A percentile compares a stretch with the other conserved stretches of the same genome.
Evolutionary conservation across 2,888 invertebrate genomes (phyloP).

Genomic region (Tethea ocularis): DNA sequence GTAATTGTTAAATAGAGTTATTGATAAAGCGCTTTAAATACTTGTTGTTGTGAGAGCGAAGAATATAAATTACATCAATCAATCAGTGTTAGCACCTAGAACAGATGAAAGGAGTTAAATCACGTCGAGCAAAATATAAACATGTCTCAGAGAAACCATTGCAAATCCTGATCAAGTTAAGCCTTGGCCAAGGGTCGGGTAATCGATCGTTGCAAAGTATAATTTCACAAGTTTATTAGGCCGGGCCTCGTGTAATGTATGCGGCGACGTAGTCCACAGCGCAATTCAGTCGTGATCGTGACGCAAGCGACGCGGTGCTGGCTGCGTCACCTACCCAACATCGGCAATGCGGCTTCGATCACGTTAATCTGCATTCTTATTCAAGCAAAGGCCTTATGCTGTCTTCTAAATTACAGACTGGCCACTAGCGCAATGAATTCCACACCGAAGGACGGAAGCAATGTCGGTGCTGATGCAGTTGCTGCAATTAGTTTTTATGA

Average conservation of each 20-base stretch:
- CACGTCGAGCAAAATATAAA: neutral
- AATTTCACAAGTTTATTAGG: slow-evolving; percentile 49
- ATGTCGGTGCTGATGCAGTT: neutral
- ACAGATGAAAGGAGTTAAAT: neutral
- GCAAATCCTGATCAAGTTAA: slow-evolving; percentile 17
- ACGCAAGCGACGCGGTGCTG: slow-evolving; percentile 43
- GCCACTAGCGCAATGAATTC: slow-evolving; percentile 24
- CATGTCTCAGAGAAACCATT: neutral
- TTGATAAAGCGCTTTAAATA: too few relatives aligned
- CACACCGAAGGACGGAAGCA: slow-evolving; percentile 18
- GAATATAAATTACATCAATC: neutral
- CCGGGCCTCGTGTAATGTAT: slow-evolving; percentile 37
- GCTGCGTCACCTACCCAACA: slow-evolving; percentile 54
- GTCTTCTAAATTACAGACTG: slow-evolving; percentile 17
- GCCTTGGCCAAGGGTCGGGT: slow-evolving; percentile 41
- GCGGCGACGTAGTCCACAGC: slow-evolving; percentile 21
- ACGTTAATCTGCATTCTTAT: slow-evolving; percentile 65
- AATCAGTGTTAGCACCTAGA: neutral
- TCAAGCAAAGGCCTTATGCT: slow-evolving; percentile 11
- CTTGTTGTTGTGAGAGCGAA: too few relatives aligned
- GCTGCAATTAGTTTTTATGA: neutral
- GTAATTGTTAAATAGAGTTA: too few relatives aligned
- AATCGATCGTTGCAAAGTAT: slow-evolving; percentile 39
- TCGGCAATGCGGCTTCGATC: slow-evolving; percentile 67
- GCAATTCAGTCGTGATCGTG: slow-evolving; percentile 41